phyloP scores from a whole-genome alignment of 2,888 invertebrate species.

The Drosophila meridionalis region DNA sequence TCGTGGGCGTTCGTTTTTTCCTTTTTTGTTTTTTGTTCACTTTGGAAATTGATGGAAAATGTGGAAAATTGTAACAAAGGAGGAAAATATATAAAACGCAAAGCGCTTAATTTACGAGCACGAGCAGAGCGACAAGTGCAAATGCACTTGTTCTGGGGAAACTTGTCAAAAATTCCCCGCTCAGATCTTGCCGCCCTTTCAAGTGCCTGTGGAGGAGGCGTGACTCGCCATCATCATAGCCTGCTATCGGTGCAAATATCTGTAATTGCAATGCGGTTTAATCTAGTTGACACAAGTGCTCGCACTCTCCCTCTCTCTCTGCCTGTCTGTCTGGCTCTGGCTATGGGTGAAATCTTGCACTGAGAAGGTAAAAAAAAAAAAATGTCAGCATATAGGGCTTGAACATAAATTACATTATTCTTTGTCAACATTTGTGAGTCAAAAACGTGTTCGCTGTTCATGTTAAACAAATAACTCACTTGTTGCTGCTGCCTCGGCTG shows the following conservation, averaged over 20 bases:
- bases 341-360: conserved; percentile 45
- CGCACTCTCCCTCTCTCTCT: neutral
- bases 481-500: conserved; percentile 16
- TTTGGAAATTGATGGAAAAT: conserved; percentile 22
- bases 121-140: conserved; percentile 47
- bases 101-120: conserved; percentile 59
- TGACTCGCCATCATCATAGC: neutral
- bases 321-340: neutral
- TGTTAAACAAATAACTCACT: conserved; percentile 80
- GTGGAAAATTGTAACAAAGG: conserved; percentile 45
- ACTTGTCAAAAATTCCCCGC: conserved; percentile 3
- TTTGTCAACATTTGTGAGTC: conserved; percentile 81
- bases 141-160: conserved; percentile 33
- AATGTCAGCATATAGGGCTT: conserved; percentile 47
- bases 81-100: conserved; percentile 18
- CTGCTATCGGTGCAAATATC: conserved; percentile 44
- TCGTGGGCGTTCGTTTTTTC: conserved; percentile 54
- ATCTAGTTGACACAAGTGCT: conserved; percentile 17
- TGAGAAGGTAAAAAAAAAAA: conserved; percentile 21
- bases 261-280: conserved; percentile 38
- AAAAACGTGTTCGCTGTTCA: conserved; percentile 79
- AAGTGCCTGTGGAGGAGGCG: conserved; percentile 9
- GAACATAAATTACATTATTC: conserved; percentile 79
- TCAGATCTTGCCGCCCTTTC: conserved; percentile 40
- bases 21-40: conserved; percentile 36